These are phyloP conservation scores for Malthinus seriepunctatus DNA, from an alignment of 2,888 invertebrate genomes.

Conservation along the genomic window DNA sequence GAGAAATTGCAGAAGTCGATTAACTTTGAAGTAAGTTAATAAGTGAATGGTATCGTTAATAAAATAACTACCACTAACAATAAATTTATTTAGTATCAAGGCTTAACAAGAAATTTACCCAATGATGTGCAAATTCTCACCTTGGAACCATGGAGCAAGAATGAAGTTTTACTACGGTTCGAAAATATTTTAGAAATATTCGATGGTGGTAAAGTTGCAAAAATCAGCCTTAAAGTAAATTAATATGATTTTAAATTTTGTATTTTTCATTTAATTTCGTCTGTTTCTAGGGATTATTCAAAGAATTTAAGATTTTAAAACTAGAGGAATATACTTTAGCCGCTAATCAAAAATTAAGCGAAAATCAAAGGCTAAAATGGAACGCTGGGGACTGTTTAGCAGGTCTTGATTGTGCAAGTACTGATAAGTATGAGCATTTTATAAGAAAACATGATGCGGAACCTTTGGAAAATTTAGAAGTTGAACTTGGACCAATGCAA, in stretches of 20 bases:
- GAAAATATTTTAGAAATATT: constrained; percentile 72
- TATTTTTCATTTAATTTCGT: not conserved
- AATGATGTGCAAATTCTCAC: constrained; percentile 74
- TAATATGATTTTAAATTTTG: not conserved
- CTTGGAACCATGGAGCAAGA: constrained; percentile 70
- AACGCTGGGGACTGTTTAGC: constrained; percentile 8
- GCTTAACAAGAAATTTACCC: constrained; percentile 61
- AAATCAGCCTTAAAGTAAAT: constrained; percentile 56
- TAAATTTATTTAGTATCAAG: constrained; percentile 47
- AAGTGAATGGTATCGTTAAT: not conserved
- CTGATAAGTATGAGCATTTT: not conserved
- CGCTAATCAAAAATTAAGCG: constrained; percentile 65
- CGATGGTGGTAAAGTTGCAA: constrained; percentile 60
- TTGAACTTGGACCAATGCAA: constrained; percentile 27
- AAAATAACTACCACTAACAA: not conserved
- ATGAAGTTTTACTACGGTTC: constrained; percentile 67
- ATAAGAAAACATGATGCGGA: not conserved
- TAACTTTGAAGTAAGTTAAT: constrained; percentile 40
- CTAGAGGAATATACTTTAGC: constrained; percentile 71
- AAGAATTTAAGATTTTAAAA: constrained; percentile 58
- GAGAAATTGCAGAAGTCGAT: constrained; percentile 36
- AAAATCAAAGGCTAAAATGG: constrained; percentile 57
- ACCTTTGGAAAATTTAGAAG: not conserved
- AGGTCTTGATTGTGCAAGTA: not conserved
- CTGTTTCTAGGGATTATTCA: constrained; percentile 56